These are phyloP conservation scores for Haliaeetus leucogaster DNA, from an alignment of 2,113 vertebrate genomes.

Conservation along the genomic window DNA sequence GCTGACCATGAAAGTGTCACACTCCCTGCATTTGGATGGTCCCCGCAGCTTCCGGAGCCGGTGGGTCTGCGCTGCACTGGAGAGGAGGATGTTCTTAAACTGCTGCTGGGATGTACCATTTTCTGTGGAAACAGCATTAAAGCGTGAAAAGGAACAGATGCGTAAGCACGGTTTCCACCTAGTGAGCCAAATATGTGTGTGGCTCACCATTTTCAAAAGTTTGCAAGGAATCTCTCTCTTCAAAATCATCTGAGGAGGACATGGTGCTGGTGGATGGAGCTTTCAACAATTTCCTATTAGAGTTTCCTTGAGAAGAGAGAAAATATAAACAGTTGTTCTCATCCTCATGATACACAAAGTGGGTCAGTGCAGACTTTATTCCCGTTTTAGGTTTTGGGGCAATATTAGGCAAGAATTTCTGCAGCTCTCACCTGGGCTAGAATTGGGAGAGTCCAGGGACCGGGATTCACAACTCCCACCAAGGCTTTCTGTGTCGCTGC, in stretches of 20 bases:
- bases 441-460: conserved; percentile 74
- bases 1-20: conserved; percentile 89
- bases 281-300: conserved; percentile 71
- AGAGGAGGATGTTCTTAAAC: conserved; percentile 70
- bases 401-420: not conserved
- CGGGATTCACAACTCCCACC: conserved; percentile 80
- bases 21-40: conserved; percentile 89
- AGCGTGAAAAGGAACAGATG: accelerated
- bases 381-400: accelerated
- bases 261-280: conserved; percentile 76
- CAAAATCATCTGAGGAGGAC: conserved; percentile 87
- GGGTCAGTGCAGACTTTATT: accelerated
- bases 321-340: accelerated
- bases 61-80: conserved; percentile 84
- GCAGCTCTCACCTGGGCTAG: conserved; percentile 82
- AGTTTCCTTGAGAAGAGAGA: conserved; percentile 31
- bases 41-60: conserved; percentile 82
- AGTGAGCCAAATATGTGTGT: accelerated
- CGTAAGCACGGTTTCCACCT: accelerated
- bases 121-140: not conserved
- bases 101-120: conserved; percentile 46
- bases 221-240: conserved; percentile 79
- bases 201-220: conserved; percentile 71
- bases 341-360: accelerated
- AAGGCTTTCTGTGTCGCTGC: conserved; percentile 81